Conservation (phyloP, 2,113 vertebrate species). For the Phodopus roborovskii region DNA sequence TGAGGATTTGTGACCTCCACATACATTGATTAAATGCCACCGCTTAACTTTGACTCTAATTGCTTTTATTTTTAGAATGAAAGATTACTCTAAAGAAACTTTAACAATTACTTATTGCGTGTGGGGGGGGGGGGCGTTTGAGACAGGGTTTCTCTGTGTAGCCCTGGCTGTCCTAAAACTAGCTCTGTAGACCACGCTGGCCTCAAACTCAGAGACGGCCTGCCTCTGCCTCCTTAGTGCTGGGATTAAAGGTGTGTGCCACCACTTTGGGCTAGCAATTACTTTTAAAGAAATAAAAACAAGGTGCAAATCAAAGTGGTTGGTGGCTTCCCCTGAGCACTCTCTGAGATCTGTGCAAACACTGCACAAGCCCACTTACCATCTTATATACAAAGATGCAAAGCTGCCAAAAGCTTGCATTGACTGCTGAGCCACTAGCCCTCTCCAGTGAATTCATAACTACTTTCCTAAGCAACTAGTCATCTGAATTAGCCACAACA, state of each 20-base stretch:
- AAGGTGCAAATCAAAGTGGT: not conserved
- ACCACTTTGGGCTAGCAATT: not conserved
- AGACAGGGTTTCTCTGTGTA: not conserved
- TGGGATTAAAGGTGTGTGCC: not conserved
- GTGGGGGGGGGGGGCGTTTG: too few species aligned
- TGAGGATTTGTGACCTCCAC: not conserved
- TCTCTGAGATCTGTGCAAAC: not conserved
- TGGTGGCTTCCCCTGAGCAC: not conserved
- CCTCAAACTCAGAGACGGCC: not conserved
- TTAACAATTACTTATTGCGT: not conserved
- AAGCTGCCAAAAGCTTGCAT: not conserved
- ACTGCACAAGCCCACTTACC: not conserved
- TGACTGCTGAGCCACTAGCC: not conserved
- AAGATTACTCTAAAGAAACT: not conserved
- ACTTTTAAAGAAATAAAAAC: constrained; percentile 8
- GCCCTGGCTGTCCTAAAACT: not conserved
- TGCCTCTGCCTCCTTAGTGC: not conserved
- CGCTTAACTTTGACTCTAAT: constrained; percentile 26
- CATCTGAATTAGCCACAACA: not conserved
- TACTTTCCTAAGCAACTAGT: not conserved
- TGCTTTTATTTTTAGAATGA: constrained; percentile 31
- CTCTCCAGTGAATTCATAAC: not conserved
- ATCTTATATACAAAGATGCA: not conserved
- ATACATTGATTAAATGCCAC: not conserved
- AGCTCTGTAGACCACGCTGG: not conserved